Evolutionary conservation across 2,113 vertebrate genomes (phyloP).

Genomic region (Chroicocephalus ridibundus): DNA sequence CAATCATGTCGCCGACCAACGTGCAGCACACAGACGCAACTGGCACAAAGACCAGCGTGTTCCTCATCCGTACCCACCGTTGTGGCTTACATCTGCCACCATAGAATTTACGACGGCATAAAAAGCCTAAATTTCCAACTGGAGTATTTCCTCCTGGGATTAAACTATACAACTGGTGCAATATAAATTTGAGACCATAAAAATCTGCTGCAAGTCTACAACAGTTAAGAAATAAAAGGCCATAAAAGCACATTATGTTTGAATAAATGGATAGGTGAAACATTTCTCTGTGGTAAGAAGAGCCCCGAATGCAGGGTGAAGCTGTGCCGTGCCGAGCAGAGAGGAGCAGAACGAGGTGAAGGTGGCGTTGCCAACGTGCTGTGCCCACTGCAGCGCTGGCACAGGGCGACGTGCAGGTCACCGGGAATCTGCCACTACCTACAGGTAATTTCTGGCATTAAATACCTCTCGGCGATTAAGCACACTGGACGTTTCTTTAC

Average conservation of each 20-base stretch:
- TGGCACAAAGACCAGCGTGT: neutral
- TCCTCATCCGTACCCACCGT: neutral
- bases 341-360: neutral
- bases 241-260: conserved; percentile 8
- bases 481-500: too few species aligned
- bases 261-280: neutral
- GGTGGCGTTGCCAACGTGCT: neutral
- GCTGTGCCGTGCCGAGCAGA: neutral
- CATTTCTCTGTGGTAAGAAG: neutral
- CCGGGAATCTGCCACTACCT: fast-evolving
- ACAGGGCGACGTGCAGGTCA: fast-evolving
- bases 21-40: neutral
- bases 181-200: conserved; percentile 28
- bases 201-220: neutral
- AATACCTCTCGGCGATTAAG: neutral
- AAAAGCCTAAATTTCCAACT: conserved; percentile 27
- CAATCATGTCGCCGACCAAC: neutral
- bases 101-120: neutral
- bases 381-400: neutral
- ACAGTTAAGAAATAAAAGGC: conserved; percentile 30
- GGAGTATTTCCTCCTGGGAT: neutral
- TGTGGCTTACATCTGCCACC: neutral
- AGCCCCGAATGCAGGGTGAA: neutral
- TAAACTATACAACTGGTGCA: neutral
- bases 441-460: neutral